Evolutionary conservation across 2,113 vertebrate genomes (phyloP).

Genomic region (Felis chaus): DNA sequence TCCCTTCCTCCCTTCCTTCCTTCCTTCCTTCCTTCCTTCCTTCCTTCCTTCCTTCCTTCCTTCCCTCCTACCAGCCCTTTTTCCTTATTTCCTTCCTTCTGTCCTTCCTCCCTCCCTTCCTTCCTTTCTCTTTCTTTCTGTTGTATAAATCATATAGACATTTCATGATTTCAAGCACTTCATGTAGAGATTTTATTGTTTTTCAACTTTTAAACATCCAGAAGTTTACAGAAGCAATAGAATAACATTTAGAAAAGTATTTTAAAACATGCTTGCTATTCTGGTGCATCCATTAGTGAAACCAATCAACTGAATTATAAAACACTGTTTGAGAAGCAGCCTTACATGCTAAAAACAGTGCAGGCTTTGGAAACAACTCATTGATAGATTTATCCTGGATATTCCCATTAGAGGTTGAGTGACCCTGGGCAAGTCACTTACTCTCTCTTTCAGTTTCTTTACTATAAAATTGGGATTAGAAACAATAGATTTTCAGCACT

Average conservation of each 20-base stretch:
- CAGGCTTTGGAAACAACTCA: not conserved
- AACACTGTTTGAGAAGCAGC: not conserved
- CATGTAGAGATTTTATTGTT: not conserved
- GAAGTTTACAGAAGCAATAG: not conserved
- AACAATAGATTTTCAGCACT: not conserved
- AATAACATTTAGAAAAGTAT: not conserved
- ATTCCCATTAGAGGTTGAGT: not conserved
- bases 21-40: not conserved
- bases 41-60: not conserved
- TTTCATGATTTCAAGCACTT: not conserved
- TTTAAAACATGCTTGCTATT: not conserved
- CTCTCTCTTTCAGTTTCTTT: not conserved
- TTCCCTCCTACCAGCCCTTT: too few species aligned
- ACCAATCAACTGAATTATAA: not conserved
- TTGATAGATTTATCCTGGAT: not conserved
- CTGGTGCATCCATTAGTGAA: not conserved
- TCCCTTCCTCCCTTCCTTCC: not conserved
- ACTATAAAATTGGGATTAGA: not conserved
- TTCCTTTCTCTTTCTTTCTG: not conserved
- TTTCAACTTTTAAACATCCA: not conserved
- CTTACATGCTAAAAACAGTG: not conserved
- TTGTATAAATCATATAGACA: not conserved
- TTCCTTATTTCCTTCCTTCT: not conserved
- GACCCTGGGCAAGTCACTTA: not conserved
- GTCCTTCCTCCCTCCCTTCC: not conserved